Percentiles rank a stretch among this genome's conserved stretches.
Conservation (phyloP, 2,113 vertebrate species). For the Strix uralensis region DNA sequence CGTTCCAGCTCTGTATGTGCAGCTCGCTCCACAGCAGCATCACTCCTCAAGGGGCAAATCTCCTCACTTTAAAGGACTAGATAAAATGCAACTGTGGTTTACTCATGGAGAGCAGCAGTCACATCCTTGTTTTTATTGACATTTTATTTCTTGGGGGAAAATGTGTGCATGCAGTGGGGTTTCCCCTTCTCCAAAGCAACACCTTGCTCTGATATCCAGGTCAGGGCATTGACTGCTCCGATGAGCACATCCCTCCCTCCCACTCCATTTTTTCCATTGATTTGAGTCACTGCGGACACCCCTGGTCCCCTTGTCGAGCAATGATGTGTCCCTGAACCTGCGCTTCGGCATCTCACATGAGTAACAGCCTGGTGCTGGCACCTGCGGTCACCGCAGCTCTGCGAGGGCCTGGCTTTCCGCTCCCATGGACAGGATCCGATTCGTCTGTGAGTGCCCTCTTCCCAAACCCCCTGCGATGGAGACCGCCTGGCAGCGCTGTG, state of each 20-base stretch:
- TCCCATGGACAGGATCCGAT: fast-evolving
- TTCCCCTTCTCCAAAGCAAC: background rate
- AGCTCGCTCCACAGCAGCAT: fast-evolving
- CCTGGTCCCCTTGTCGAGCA: fast-evolving
- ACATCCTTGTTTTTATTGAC: background rate
- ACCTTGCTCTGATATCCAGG: background rate
- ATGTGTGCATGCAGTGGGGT: fast-evolving
- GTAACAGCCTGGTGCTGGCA: fast-evolving
- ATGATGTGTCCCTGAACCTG: background rate
- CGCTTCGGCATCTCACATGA: fast-evolving
- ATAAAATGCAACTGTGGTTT: background rate
- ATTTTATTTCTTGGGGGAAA: background rate
- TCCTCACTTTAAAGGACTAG: background rate
- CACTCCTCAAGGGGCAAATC: background rate
- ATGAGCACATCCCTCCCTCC: fast-evolving
- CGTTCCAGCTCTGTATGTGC: background rate
- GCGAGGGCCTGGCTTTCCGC: background rate
- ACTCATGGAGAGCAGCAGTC: background rate
- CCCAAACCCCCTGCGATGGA: background rate
- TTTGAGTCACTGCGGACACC: background rate
- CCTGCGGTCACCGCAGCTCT: background rate
- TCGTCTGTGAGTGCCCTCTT: background rate
- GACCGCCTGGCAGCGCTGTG: background rate
- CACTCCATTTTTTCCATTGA: background rate
- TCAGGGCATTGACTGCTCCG: background rate